These are phyloP conservation scores for Euura saliciscinereae DNA, from an alignment of 1,140 invertebrate genomes.

Conservation along the genomic window DNA sequence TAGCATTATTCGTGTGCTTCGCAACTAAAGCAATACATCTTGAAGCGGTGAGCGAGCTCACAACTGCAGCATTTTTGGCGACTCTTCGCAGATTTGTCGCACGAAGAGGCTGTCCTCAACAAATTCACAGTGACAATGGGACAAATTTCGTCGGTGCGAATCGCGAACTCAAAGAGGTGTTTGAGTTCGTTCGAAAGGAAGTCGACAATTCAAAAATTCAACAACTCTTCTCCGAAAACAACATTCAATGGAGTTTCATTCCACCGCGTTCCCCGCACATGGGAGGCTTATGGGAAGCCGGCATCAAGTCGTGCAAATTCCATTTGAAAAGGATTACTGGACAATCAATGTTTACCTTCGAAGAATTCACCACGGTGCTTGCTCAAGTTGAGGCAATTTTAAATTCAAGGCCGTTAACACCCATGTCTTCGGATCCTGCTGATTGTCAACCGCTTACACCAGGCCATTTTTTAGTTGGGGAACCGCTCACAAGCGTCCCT, in stretches of 20 bases:
- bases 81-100: conserved; percentile 17
- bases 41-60: conserved; percentile 27
- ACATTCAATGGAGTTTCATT: conserved; percentile 44
- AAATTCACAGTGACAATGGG: conserved; percentile 21
- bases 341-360: conserved; percentile 22
- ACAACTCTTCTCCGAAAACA: background rate
- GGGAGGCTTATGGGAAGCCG: conserved; percentile 51
- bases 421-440: conserved; percentile 19
- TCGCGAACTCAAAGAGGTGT: no score
- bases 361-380: conserved; percentile 13
- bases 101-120: conserved; percentile 17
- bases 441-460: conserved; percentile 20
- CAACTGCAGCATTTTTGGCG: conserved; percentile 22
- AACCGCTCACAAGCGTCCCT: conserved; percentile 18
- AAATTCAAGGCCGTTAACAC: conserved; percentile 30
- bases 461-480: conserved; percentile 24
- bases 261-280: conserved; percentile 49
- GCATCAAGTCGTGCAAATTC: conserved; percentile 45
- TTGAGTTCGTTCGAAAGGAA: no score
- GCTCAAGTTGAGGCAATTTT: conserved; percentile 21
- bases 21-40: conserved; percentile 29
- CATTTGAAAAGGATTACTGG: conserved; percentile 30
- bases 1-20: conserved; percentile 32
- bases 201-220: no score
- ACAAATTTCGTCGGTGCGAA: conserved; percentile 24